Evolutionary conservation across 53 echinoderm and acorn worm species (phyloP).

Genomic region (Zoroaster sp.): DNA sequence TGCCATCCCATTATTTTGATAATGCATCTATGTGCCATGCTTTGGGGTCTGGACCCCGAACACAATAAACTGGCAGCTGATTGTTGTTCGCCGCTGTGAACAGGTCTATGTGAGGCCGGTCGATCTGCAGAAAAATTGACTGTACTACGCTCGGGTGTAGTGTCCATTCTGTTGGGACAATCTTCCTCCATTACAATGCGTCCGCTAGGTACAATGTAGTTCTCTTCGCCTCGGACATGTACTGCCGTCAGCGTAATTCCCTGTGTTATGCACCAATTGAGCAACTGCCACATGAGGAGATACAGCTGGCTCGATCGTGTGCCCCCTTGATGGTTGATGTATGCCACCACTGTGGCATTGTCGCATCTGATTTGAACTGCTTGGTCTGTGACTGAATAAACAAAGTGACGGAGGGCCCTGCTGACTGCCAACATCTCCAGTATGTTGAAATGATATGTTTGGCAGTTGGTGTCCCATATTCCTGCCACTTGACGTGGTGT

Average conservation of each 20-base stretch:
- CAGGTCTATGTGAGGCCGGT: no score
- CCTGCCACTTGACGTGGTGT: neutral
- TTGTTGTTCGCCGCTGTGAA: no score
- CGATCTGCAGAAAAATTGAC: no score
- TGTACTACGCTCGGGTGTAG: no score
- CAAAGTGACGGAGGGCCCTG: neutral
- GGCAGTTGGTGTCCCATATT: neutral
- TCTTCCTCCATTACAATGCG: neutral
- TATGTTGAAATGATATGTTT: slow-evolving; percentile 12
- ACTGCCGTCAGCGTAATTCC: neutral
- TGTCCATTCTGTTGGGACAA: no score
- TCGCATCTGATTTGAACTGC: slow-evolving; percentile 5
- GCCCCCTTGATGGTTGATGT: slow-evolving; percentile 54
- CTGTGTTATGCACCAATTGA: slow-evolving; percentile 29
- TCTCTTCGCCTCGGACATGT: slow-evolving; percentile 25
- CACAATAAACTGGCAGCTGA: slow-evolving; percentile 23
- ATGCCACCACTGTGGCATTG: slow-evolving; percentile 50
- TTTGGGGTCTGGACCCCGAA: neutral
- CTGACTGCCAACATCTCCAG: neutral
- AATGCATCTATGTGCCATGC: slow-evolving; percentile 35
- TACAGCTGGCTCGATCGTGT: slow-evolving; percentile 16
- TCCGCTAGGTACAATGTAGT: slow-evolving; percentile 61
- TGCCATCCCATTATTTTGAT: neutral
- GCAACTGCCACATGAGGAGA: neutral
- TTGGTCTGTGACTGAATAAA: neutral